These are phyloP conservation scores for Aurelia sp. DNA, from an alignment of 30 jellyfish, hydroid and myxozoan genomes.

Conservation along the genomic window DNA sequence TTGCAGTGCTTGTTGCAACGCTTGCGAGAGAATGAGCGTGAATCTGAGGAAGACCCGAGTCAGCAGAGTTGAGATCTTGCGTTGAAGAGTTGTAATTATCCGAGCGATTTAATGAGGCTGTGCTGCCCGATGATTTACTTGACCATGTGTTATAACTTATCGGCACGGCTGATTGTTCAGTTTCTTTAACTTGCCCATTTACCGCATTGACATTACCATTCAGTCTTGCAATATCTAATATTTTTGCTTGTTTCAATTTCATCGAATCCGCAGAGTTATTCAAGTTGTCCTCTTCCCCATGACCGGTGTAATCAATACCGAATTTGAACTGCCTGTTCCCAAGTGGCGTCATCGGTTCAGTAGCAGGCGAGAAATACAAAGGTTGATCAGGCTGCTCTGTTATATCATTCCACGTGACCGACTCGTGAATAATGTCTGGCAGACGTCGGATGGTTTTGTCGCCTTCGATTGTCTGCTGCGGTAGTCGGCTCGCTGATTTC, in stretches of 20 bases:
- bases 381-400: constrained; percentile 59
- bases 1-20: background rate
- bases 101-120: constrained; percentile 22
- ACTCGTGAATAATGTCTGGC: constrained; percentile 67
- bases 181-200: background rate
- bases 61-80: constrained; percentile 37
- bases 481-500: constrained; percentile 7
- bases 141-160: constrained; percentile 58
- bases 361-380: constrained; percentile 65
- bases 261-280: too few relatives aligned
- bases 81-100: constrained; percentile 23
- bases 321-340: constrained; percentile 60
- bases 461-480: constrained; percentile 28
- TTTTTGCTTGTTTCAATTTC: background rate
- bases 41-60: background rate
- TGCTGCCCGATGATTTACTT: constrained; percentile 56
- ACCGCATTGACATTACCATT: background rate
- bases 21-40: background rate
- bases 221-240: background rate
- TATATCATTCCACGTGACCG: constrained; percentile 48
- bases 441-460: constrained; percentile 72
- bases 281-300: background rate
- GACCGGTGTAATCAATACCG: constrained; percentile 9
- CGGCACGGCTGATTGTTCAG: constrained; percentile 37
- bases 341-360: constrained; percentile 77